Base-by-base conservation (phyloP, 2,888 invertebrate genomes). In the Epirrita christyi region DNA sequence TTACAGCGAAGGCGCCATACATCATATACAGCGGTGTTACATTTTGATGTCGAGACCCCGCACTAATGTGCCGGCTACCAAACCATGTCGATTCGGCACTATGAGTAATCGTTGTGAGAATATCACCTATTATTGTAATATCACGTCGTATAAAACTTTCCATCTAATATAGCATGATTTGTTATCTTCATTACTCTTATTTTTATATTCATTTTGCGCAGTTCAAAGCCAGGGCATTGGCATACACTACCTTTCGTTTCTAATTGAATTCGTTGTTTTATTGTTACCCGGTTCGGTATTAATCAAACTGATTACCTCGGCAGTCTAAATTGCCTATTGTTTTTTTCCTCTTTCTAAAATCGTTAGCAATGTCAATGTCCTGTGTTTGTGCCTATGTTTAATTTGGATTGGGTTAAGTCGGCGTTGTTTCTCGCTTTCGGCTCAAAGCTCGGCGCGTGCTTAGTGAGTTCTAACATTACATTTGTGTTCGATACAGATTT, bases 181-280 rank as follows among this genome's bases (percentile, higher is more conserved):
- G 90, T 89, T 86, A 85, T 87, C 88, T 78, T 89, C 88, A 88
- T 89, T 90, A 88, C 77, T 87, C 81, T 86, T 83, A 76, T 79
- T 81, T 81, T 85, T 83, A 83, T 86, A 84, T 89, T 90, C 88
- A 87, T 88, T 90, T 92, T 85, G 88, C 87, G 88, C 89, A 85
- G 90, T 89, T 88, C 86, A 92, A 93, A 95, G 96, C 96, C 97
- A 97, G 97, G 97, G 96, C 97, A 97, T 96, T 97, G 97, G 96
- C 96, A 96, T 93, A 92, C 88, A 88, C 85, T 90, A 89, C 88
- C 83, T 87, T 89, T 85, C 86, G 82, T 83, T 86, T 88, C 84
- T 86, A 90, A 91, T 88, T 88, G 88, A 91, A 91, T 89, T 83
- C 83, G 82, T 86, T 83, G 82, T 86, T 89, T 87, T 88, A 88